Evolutionary conservation across 2,797 vertebrate species (phyloP).

Genomic region (Hephaestus fuliginosus): DNA sequence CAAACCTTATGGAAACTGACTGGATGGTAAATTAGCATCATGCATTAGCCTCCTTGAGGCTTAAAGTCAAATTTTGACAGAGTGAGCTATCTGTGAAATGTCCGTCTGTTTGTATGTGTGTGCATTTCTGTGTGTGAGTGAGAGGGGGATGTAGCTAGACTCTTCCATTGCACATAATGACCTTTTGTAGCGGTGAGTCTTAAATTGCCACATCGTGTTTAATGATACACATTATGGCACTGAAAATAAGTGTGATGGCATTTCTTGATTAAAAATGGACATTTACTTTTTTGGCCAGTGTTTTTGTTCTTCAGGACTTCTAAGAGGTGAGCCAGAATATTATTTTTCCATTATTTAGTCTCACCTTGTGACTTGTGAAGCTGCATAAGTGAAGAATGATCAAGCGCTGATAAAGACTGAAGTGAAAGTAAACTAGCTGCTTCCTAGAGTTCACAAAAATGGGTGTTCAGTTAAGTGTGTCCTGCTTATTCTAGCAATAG

Average conservation of each 20-base stretch:
- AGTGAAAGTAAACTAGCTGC: slow-evolving; percentile 31
- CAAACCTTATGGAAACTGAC: not conserved
- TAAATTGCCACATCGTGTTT: not conserved
- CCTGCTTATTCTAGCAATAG: slow-evolving; percentile 6
- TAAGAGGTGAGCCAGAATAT: not conserved
- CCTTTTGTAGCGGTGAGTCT: slow-evolving; percentile 12
- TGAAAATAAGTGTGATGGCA: not conserved
- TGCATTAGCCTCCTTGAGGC: not conserved
- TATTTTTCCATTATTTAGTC: not conserved
- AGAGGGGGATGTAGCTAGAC: not conserved
- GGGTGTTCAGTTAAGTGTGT: not conserved
- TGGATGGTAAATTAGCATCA: not conserved
- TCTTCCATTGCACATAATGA: not conserved
- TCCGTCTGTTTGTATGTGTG: not conserved
- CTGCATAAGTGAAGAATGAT: slow-evolving; percentile 12
- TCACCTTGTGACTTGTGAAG: slow-evolving; percentile 5
- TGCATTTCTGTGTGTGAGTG: not conserved
- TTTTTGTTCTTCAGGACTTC: not conserved
- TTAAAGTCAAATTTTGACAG: not conserved
- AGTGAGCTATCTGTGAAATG: not conserved
- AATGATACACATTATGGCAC: not conserved
- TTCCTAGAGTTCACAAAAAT: slow-evolving; percentile 28
- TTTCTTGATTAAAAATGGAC: not conserved
- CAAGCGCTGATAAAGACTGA: not conserved
- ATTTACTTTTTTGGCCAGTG: slow-evolving; percentile 6